These are phyloP conservation scores for Melopsittacus undulatus DNA, from an alignment of 2,797 vertebrate species.

Conservation along the genomic window DNA sequence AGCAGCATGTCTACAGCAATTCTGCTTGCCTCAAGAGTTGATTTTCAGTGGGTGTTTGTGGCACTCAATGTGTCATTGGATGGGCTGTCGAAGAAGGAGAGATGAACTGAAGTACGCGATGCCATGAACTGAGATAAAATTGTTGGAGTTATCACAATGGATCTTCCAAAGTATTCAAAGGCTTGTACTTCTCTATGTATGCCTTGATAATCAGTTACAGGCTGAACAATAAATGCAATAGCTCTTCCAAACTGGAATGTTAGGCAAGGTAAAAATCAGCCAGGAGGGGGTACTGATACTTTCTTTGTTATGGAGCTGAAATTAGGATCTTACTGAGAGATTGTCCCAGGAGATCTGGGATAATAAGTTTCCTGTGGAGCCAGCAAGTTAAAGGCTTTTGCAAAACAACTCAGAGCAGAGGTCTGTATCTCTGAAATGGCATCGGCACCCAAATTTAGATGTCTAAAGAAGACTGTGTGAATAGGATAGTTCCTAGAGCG, in stretches of 20 bases:
- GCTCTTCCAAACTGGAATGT: background rate
- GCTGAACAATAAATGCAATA: background rate
- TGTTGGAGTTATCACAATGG: background rate
- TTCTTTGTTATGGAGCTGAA: background rate
- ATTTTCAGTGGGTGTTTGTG: background rate
- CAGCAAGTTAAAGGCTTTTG: background rate
- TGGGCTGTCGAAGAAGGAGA: background rate
- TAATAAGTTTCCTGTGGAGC: background rate
- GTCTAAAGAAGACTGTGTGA: conserved; percentile 1
- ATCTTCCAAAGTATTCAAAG: background rate
- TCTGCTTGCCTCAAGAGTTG: background rate
- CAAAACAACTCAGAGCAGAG: background rate
- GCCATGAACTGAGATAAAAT: background rate
- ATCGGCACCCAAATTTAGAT: conserved; percentile 21
- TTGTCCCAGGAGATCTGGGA: background rate
- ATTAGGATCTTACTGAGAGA: background rate
- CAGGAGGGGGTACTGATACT: background rate
- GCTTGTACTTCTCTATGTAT: background rate
- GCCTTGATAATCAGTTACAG: background rate
- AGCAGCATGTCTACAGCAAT: background rate
- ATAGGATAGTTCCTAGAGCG: background rate
- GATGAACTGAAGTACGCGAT: background rate
- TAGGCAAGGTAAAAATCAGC: background rate
- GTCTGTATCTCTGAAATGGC: background rate
- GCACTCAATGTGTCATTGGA: background rate